phyloP scores from a whole-genome alignment of 2,113 vertebrate genomes.

The Penelope pileata region DNA sequence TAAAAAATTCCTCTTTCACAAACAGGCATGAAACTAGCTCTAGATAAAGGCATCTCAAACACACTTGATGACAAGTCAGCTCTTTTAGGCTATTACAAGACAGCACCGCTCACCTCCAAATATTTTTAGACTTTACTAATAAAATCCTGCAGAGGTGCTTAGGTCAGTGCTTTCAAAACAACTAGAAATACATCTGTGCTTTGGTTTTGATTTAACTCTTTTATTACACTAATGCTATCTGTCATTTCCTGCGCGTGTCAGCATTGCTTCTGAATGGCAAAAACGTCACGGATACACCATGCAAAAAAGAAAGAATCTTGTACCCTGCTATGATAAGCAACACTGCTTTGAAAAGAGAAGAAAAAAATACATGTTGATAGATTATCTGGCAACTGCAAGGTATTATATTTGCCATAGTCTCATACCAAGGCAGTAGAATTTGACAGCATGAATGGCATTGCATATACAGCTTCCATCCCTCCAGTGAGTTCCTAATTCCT shows the following conservation, averaged over 20 bases:
- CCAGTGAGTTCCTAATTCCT: neutral
- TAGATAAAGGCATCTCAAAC: constrained; percentile 74
- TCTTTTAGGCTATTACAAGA: constrained; percentile 78
- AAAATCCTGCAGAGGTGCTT: constrained; percentile 83
- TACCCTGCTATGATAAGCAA: constrained; percentile 56
- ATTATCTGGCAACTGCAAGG: constrained; percentile 3
- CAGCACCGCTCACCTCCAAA: constrained; percentile 69
- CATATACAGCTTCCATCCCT: neutral
- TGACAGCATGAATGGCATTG: neutral
- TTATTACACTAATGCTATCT: constrained; percentile 84
- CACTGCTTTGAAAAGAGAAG: constrained; percentile 34
- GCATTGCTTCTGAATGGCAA: constrained; percentile 80
- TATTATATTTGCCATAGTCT: neutral
- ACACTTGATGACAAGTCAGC: constrained; percentile 81
- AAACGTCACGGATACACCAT: constrained; percentile 78
- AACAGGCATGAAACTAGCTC: constrained; percentile 71
- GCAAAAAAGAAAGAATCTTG: constrained; percentile 74
- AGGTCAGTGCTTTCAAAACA: constrained; percentile 87
- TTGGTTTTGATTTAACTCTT: constrained; percentile 78
- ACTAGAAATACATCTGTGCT: constrained; percentile 79
- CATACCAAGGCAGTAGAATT: neutral
- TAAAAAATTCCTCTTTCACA: constrained; percentile 74
- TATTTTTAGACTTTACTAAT: constrained; percentile 77
- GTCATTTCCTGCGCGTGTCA: constrained; percentile 83
- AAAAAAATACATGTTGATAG: neutral